Base-by-base conservation (phyloP, 2,797 vertebrate species). In the Peromyscus attwateri region DNA sequence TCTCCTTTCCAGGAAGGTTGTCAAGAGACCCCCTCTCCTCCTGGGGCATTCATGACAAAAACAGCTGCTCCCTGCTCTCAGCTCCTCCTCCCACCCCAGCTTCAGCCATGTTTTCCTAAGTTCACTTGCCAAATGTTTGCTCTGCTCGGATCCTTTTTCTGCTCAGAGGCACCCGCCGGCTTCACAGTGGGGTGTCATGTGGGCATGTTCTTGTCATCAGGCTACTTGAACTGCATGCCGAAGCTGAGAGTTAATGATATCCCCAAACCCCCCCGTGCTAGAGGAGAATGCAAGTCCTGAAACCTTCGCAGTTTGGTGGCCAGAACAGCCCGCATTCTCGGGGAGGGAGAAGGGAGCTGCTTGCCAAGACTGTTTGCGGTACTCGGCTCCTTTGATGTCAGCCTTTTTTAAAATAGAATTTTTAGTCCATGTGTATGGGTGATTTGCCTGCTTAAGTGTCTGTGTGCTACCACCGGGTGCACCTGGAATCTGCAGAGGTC, bases 71-170 rank as follows among this genome's bases (percentile, higher is more conserved):
- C 92, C 60, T 90, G 43, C 13, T 81, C 37, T 94, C 60, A 76
- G 13, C n/a, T 70, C 79, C 34, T 89, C 57, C 64, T 92, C 77
- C 80, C 57, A 46, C 66, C 25, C 11, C 7, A 29, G 19, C 85
- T 62, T 81, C 55, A 80, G 85, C 25, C 40, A 3, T 76, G 71
- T 91, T 92, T 93, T 73, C 83, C 93, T 84, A 62, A 49, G 60
- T 85, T 91, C 92, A 73, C 79, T 80, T 87, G 70, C 87, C 90
- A 94, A 80, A 76, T 96, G 93, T 87, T 94, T 52, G 43, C 52
- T n/a, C 29, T 23, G 75, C 64, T 94, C 92, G 57, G 88, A 37
- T 68, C 87, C 55, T 83, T 92, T 6, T 37, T 77, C 85, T 84
- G 27, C 37, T 77, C 57, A 46, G 89, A 46, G 43, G n/a, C 40